Conservation (phyloP, 2,113 vertebrate species). For the Lethenteron camtschaticum region DNA sequence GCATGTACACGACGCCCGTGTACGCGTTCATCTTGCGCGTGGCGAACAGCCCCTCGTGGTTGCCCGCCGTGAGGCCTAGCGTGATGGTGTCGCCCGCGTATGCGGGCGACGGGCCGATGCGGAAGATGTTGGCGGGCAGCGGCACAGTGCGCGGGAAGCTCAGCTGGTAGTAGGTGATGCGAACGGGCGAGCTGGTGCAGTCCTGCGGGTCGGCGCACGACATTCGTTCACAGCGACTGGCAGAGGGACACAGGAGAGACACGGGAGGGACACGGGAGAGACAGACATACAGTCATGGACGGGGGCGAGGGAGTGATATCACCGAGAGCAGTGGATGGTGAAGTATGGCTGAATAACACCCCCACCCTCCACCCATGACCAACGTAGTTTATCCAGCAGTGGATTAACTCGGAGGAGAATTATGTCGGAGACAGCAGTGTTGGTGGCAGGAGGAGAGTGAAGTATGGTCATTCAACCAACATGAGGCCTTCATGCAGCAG, state of each 20-base stretch:
- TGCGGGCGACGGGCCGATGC: conserved; percentile 7
- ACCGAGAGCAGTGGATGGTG: too few relatives aligned
- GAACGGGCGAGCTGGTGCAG: conserved; percentile 1
- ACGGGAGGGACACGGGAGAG: not conserved
- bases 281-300: not conserved
- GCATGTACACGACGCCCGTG: conserved; percentile 8
- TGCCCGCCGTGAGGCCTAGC: conserved; percentile 3
- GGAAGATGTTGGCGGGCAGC: conserved; percentile 9
- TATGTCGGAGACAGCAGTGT: too few relatives aligned
- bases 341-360: too few relatives aligned
- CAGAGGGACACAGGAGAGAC: not conserved
- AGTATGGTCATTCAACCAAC: too few relatives aligned
- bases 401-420: too few relatives aligned
- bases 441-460: too few relatives aligned
- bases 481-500: too few relatives aligned
- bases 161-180: conserved; percentile 9
- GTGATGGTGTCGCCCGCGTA: conserved; percentile 6
- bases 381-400: too few relatives aligned
- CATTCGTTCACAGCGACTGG: conserved; percentile 7
- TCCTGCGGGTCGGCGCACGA: conserved; percentile 4
- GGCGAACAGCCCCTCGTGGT: conserved; percentile 4
- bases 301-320: too few relatives aligned
- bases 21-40: conserved; percentile 2
- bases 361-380: too few relatives aligned
- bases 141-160: conserved; percentile 6